phyloP scores from a whole-genome alignment of 2,797 vertebrate species.

The Sciurus vulgaris region DNA sequence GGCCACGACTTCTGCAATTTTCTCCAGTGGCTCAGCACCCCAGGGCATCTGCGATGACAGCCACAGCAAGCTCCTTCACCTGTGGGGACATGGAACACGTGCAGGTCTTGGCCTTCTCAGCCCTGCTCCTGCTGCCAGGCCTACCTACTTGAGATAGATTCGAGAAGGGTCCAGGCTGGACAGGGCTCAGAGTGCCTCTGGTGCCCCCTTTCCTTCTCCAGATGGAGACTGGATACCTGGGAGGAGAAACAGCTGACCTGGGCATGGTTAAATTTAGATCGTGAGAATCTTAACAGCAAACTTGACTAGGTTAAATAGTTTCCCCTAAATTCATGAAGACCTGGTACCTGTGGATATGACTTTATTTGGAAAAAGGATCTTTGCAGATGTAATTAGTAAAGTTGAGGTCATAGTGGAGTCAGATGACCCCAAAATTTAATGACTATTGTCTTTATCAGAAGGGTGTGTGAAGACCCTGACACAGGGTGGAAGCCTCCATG shows the following conservation, averaged over 20 bases:
- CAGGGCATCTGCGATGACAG: fast-evolving
- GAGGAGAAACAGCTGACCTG: neutral
- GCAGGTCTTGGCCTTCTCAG: neutral
- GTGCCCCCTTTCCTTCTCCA: neutral
- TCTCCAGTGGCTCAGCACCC: neutral
- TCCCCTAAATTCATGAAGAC: neutral
- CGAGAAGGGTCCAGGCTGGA: neutral
- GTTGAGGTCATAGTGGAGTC: neutral
- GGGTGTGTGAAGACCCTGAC: neutral
- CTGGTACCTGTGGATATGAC: neutral
- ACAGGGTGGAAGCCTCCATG: neutral
- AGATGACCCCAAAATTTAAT: neutral
- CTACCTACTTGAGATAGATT: neutral
- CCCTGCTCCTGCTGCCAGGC: neutral
- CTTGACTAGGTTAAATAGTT: neutral
- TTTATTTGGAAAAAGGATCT: neutral
- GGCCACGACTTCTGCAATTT: neutral
- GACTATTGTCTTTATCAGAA: neutral
- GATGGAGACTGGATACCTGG: neutral
- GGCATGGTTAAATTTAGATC: neutral
- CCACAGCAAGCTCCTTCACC: neutral
- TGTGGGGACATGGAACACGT: neutral
- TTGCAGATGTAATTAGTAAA: neutral
- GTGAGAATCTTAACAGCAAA: neutral
- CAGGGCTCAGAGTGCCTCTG: neutral